Percentiles rank a stretch among this genome's conserved stretches.
These are phyloP conservation scores for Adelognathus sp. DNA, from an alignment of 2,888 invertebrate species.

Conservation along the genomic window DNA sequence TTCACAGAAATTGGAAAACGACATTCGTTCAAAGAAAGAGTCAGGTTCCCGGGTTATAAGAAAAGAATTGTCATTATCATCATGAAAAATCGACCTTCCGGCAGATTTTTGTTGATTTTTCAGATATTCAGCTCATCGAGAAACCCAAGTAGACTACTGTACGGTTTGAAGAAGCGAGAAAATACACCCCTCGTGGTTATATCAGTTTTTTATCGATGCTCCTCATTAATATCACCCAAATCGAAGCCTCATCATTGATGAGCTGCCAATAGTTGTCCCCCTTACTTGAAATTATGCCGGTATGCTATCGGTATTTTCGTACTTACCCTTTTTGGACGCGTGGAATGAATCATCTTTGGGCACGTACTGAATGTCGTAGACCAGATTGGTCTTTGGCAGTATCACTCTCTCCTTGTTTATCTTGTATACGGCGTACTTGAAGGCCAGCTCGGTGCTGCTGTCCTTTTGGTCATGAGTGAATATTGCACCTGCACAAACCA, in stretches of 20 bases:
- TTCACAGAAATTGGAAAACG: too few species aligned
- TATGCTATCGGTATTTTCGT: not conserved
- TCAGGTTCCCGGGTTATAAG: too few species aligned
- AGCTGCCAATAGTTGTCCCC: not conserved
- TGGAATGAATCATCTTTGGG: conserved; percentile 90
- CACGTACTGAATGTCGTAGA: conserved; percentile 89
- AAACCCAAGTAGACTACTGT: too few species aligned
- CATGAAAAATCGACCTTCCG: too few species aligned
- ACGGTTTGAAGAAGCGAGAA: not conserved
- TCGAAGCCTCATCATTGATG: not conserved
- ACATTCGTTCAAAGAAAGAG: too few species aligned
- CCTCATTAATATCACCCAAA: not conserved
- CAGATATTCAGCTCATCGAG: too few species aligned
- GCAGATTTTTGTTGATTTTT: too few species aligned
- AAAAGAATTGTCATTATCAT: too few species aligned
- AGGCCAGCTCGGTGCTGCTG: conserved; percentile 88
- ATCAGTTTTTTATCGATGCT: not conserved
- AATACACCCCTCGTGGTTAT: not conserved
- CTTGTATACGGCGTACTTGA: conserved; percentile 90
- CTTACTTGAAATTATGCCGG: not conserved
- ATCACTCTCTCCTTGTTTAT: conserved; percentile 89
- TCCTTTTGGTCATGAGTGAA: conserved; percentile 89
- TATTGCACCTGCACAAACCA: conserved; percentile 86
- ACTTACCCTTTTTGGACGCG: conserved; percentile 88
- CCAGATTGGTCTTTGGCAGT: conserved; percentile 87